phyloP scores from a whole-genome alignment of 2,888 invertebrate species.

The Thymelicus acteon region DNA sequence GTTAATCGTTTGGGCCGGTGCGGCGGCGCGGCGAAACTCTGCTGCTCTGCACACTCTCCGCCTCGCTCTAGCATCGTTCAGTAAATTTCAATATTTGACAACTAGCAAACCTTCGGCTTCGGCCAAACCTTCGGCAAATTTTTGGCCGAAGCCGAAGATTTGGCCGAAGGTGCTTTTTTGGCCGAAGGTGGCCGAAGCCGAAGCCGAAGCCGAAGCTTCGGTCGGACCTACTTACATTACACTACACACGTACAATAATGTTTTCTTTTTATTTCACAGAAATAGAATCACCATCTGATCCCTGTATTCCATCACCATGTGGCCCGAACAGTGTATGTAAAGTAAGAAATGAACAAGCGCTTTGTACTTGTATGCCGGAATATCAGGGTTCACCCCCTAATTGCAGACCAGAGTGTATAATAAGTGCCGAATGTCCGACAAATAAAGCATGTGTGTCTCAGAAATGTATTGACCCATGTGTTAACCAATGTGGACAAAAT shows the following conservation, averaged over 20 bases:
- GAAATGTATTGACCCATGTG: constrained; percentile 90
- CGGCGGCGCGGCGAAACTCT: no score
- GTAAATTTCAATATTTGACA: no score
- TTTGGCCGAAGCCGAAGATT: no score
- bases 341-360: constrained; percentile 88
- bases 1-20: no score
- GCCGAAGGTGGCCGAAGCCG: no score
- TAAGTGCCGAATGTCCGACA: constrained; percentile 88
- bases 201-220: no score
- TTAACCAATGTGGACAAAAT: constrained; percentile 89
- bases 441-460: constrained; percentile 88
- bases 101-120: no score
- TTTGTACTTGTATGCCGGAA: constrained; percentile 88
- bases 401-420: constrained; percentile 90
- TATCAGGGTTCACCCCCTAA: constrained; percentile 88
- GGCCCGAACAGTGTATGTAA: constrained; percentile 93
- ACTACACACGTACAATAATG: constrained; percentile 4
- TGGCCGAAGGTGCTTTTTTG: no score
- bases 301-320: constrained; percentile 92
- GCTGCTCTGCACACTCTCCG: no score
- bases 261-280: constrained; percentile 57
- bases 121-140: no score
- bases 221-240: no score
- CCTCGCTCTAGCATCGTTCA: no score
- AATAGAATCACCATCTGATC: constrained; percentile 70